These are phyloP conservation scores for Philypnodon macrostomus DNA, from an alignment of 2,797 vertebrate genomes.

Conservation along the genomic window DNA sequence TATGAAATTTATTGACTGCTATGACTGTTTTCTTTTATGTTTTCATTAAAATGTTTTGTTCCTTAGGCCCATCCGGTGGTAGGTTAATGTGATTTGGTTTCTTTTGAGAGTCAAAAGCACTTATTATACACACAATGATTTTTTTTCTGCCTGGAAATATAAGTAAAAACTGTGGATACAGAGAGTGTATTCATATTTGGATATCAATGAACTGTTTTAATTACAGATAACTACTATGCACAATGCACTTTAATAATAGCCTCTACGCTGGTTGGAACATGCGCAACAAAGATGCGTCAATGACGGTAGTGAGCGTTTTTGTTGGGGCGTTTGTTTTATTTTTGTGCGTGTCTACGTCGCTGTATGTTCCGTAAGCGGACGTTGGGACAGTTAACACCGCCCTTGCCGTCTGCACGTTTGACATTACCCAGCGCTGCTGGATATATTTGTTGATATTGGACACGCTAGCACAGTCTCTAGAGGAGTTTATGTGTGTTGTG, in stretches of 20 bases:
- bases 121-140: no score
- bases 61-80: no score
- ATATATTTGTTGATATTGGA: constrained; percentile 31
- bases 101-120: no score
- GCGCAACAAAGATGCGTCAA: not conserved
- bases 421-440: fast-evolving
- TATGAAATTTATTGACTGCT: not conserved
- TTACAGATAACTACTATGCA: no score
- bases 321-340: constrained; percentile 2
- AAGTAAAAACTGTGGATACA: not conserved
- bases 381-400: not conserved
- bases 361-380: not conserved
- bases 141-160: not conserved
- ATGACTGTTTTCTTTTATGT: not conserved
- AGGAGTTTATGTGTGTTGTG: not conserved
- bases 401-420: not conserved
- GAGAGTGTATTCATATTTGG: no score
- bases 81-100: no score
- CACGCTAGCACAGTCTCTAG: constrained; percentile 3
- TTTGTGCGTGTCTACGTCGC: not conserved
- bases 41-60: no score
- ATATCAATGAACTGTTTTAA: no score
- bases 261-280: no score
- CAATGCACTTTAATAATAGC: no score
- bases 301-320: not conserved